These are phyloP conservation scores for Phylloscopus trochiloides DNA, from an alignment of 2,113 vertebrate genomes.

Conservation along the genomic window DNA sequence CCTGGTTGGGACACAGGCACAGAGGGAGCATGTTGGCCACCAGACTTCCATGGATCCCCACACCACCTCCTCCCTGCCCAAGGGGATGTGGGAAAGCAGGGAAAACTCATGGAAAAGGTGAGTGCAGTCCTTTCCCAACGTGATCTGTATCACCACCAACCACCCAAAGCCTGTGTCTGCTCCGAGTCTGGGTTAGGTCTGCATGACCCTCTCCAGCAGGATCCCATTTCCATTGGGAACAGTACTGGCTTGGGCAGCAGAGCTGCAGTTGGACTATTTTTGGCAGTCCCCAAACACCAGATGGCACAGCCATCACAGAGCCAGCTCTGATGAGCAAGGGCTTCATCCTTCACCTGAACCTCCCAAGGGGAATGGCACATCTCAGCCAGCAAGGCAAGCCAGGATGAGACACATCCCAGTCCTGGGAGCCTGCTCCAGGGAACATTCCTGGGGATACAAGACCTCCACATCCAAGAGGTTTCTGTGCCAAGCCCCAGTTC, in stretches of 20 bases:
- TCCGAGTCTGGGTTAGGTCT: not conserved
- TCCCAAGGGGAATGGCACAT: not conserved
- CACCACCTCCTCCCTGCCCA: not conserved
- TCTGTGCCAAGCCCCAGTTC: not conserved
- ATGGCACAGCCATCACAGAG: not conserved
- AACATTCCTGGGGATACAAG: not conserved
- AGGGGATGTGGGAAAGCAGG: not conserved
- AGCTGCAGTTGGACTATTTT: slow-evolving; percentile 27
- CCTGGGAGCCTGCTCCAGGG: not conserved
- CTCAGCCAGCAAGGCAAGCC: not conserved
- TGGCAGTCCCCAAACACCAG: slow-evolving; percentile 25
- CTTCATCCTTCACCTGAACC: not conserved
- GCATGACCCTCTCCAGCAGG: not conserved
- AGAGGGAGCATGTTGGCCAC: not conserved
- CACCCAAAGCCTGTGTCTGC: not conserved
- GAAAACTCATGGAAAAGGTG: not conserved
- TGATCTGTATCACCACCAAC: not conserved
- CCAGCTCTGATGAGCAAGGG: not conserved
- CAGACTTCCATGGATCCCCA: not conserved
- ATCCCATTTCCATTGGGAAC: slow-evolving; percentile 24
- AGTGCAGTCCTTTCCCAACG: not conserved
- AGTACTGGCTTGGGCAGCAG: slow-evolving; percentile 24
- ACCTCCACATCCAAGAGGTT: not conserved
- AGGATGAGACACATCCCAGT: not conserved
- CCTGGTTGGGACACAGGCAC: not conserved